Evolutionary conservation across 2,888 invertebrate species (phyloP).

Genomic region (Odontocerum albicorne): DNA sequence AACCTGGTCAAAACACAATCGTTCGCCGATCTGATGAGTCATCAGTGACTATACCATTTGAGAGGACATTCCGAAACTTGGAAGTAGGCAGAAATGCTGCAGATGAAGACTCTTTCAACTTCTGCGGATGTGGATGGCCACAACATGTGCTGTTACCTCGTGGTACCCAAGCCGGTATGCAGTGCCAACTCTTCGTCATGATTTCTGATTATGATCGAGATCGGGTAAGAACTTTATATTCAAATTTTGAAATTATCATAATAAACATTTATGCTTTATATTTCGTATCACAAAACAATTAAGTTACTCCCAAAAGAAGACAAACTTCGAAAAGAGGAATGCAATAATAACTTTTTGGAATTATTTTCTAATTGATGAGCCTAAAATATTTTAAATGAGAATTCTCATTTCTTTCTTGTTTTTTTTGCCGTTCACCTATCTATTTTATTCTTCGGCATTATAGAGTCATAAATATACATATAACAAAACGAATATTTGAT

Average conservation of each 20-base stretch:
- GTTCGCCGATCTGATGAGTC: slow-evolving; percentile 62
- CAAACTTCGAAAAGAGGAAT: too few relatives aligned
- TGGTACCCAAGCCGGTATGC: slow-evolving; percentile 49
- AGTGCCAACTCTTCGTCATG: slow-evolving; percentile 53
- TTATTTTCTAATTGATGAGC: too few relatives aligned
- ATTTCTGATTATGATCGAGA: slow-evolving; percentile 54
- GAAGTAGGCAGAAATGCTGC: slow-evolving; percentile 39
- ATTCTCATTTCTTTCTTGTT: too few relatives aligned
- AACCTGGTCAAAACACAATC: slow-evolving; percentile 58
- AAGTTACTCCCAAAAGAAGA: too few relatives aligned
- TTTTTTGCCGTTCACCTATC: too few relatives aligned
- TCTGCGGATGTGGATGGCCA: slow-evolving; percentile 66
- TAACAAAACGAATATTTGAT: too few relatives aligned
- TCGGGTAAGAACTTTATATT: slow-evolving; percentile 49
- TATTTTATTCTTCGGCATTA: too few relatives aligned
- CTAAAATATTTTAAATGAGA: too few relatives aligned
- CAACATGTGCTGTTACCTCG: slow-evolving; percentile 61
- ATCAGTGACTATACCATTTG: slow-evolving; percentile 59
- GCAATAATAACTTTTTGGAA: neutral
- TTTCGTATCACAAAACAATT: too few relatives aligned
- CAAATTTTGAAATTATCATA: neutral
- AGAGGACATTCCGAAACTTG: slow-evolving; percentile 60
- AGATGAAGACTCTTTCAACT: slow-evolving; percentile 50
- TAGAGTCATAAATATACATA: too few relatives aligned
- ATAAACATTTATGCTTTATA: neutral